A percentile compares a stretch with the other conserved stretches of the same genome.
phyloP scores from a whole-genome alignment of 2,888 invertebrate species.

The Anthoptus insignis region DNA sequence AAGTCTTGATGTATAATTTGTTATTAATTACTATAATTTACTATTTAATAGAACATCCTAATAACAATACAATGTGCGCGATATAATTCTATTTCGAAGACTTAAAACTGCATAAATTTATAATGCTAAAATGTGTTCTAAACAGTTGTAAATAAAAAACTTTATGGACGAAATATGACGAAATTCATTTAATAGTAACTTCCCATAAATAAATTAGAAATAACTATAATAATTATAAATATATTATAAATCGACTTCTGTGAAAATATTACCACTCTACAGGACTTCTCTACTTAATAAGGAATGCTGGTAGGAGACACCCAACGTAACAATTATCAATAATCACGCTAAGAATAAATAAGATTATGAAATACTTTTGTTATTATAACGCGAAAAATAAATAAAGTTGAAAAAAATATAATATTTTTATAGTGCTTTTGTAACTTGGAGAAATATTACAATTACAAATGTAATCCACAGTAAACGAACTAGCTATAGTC shows the following conservation, averaged over 20 bases:
- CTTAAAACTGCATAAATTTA: conserved; percentile 27
- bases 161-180: conserved; percentile 48
- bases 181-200: conserved; percentile 35
- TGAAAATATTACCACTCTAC: background rate
- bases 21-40: conserved; percentile 2
- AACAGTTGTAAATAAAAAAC: conserved; percentile 48
- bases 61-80: conserved; percentile 42
- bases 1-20: conserved; percentile 31
- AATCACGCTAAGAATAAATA: background rate
- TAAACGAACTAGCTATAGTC: no score
- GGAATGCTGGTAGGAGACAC: background rate
- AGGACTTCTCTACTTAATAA: background rate
- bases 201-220: conserved; percentile 19
- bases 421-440: no score
- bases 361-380: no score
- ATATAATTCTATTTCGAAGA: conserved; percentile 33
- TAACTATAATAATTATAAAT: no score
- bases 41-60: conserved; percentile 46
- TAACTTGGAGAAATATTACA: no score
- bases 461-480: no score
- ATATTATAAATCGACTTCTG: background rate
- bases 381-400: no score
- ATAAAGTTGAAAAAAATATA: no score
- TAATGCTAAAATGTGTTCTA: conserved; percentile 23
- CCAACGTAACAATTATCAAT: background rate